Percentiles rank a stretch among this genome's conserved stretches.
Evolutionary conservation across 2,797 vertebrate species (phyloP).

Genomic region (Nothura maculosa): DNA sequence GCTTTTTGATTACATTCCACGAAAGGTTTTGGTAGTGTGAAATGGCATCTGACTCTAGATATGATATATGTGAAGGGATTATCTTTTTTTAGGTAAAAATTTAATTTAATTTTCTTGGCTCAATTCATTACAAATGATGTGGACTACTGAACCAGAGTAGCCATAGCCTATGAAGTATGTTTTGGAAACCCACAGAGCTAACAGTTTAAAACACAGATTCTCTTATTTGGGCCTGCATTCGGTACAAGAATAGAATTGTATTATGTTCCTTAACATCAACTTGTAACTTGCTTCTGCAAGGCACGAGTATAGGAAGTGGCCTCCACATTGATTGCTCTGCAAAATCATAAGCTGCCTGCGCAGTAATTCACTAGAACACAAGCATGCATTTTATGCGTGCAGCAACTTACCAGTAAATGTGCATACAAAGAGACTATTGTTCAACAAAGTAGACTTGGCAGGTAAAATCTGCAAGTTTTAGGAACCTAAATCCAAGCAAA

Average conservation of each 20-base stretch:
- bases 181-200: background rate
- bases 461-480: background rate
- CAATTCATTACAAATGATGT: conserved; percentile 21
- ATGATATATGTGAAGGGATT: conserved; percentile 4
- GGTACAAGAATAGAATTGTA: background rate
- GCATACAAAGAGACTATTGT: background rate
- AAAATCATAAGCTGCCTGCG: background rate
- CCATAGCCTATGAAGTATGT: background rate
- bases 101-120: conserved; percentile 65
- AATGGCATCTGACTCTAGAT: conserved; percentile 26
- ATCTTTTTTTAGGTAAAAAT: conserved; percentile 65
- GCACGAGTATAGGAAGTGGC: background rate
- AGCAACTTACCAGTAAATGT: background rate
- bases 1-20: conserved; percentile 54
- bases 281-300: background rate
- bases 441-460: background rate
- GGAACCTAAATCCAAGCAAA: background rate
- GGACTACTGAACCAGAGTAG: background rate
- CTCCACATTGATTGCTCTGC: accelerated
- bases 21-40: conserved; percentile 55
- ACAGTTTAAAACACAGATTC: background rate
- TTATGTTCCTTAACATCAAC: background rate
- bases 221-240: background rate
- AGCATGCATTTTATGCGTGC: accelerated
- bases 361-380: background rate